phyloP scores from a whole-genome alignment of 2,113 vertebrate genomes.

The Laticauda colubrina region DNA sequence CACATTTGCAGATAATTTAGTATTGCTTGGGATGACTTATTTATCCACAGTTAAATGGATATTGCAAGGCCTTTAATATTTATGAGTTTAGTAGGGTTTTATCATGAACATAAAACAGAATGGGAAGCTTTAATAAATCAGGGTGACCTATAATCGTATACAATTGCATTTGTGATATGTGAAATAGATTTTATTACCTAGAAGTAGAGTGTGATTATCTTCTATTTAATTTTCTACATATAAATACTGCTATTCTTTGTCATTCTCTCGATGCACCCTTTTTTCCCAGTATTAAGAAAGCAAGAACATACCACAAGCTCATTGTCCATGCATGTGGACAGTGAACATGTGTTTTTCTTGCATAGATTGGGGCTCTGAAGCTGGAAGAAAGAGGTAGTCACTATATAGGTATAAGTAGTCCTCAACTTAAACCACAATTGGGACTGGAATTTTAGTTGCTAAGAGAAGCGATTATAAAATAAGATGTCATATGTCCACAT shows the following conservation, averaged over 20 bases:
- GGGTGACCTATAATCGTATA: background rate
- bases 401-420: background rate
- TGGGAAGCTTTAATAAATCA: background rate
- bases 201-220: background rate
- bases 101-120: background rate
- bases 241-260: background rate
- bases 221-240: too few relatives aligned
- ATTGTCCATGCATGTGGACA: background rate
- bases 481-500: background rate
- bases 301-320: background rate
- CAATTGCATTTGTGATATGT: background rate
- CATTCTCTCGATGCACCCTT: background rate
- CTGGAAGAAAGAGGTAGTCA: background rate
- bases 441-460: background rate
- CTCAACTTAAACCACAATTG: background rate
- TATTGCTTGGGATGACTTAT: background rate
- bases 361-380: background rate
- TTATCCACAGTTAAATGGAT: background rate
- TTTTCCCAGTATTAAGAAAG: background rate
- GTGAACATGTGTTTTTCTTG: background rate
- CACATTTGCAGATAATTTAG: background rate
- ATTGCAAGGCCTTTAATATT: background rate
- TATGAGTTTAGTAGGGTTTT: background rate
- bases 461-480: background rate
- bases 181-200: background rate